Conservation (phyloP, 2,113 vertebrate genomes). For the Philantomba maxwellii region DNA sequence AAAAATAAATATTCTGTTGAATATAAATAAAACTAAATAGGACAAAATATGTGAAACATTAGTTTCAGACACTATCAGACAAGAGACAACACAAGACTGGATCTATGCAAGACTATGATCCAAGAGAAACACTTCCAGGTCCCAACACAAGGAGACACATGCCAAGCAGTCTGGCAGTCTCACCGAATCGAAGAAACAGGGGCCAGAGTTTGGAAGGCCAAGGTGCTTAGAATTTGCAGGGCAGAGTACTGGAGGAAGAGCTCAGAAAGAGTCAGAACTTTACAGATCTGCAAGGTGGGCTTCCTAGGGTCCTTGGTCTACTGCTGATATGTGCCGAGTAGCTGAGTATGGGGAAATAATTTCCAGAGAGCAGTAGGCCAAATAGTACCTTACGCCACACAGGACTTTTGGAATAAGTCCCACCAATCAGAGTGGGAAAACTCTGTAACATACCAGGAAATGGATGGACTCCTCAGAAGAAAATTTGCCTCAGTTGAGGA, state of each 20-base stretch:
- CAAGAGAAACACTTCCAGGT: not conserved
- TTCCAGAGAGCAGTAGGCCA: not conserved
- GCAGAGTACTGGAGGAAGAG: not conserved
- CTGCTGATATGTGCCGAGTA: not conserved
- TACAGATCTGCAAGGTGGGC: not conserved
- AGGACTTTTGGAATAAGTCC: not conserved
- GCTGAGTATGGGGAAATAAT: not conserved
- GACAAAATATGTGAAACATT: not conserved
- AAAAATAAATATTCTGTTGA: constrained; percentile 34
- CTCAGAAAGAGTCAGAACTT: not conserved
- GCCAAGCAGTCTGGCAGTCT: not conserved
- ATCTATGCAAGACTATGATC: not conserved
- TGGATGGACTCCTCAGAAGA: not conserved
- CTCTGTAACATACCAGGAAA: not conserved
- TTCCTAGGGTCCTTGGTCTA: not conserved
- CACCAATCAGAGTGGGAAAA: not conserved
- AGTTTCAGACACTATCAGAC: not conserved
- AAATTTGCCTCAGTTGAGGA: not conserved
- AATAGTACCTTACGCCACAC: not conserved
- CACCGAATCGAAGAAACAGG: not conserved
- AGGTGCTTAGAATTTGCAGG: not conserved
- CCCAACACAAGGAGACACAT: not conserved
- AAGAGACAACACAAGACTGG: not conserved
- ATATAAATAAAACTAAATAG: not conserved
- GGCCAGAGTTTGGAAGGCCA: not conserved